A percentile compares a stretch with the other conserved stretches of the same genome.
Conservation (phyloP, 2,888 invertebrate species). For the Drosophila nigricruria region DNA sequence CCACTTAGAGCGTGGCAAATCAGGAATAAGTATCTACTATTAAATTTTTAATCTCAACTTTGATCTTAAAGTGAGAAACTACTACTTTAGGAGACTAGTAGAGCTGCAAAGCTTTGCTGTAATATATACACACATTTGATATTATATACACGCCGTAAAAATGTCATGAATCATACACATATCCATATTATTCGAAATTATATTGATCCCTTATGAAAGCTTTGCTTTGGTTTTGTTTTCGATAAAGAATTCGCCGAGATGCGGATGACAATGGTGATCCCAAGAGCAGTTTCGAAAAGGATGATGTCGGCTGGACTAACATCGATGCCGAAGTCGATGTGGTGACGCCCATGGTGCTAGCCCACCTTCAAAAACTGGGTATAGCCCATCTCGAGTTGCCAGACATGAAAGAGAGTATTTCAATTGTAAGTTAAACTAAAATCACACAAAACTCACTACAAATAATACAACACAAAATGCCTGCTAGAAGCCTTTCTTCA, state of each 20-base stretch:
- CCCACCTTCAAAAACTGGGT: slow-evolving; percentile 78
- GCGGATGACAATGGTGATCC: slow-evolving; percentile 5
- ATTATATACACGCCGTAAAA: not conserved
- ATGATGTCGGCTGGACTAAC: slow-evolving; percentile 82
- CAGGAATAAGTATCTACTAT: not conserved
- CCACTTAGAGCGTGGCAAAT: not conserved
- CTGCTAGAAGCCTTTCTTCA: slow-evolving; percentile 81
- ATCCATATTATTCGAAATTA: not conserved
- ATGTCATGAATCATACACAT: not conserved
- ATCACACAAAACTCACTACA: too few species aligned
- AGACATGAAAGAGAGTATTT: slow-evolving; percentile 82
- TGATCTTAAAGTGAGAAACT: not conserved
- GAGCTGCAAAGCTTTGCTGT: not conserved
- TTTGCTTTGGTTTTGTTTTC: slow-evolving; percentile 3
- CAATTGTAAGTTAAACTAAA: slow-evolving; percentile 73
- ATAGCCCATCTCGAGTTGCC: slow-evolving; percentile 82
- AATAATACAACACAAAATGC: not conserved
- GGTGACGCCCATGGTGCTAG: slow-evolving; percentile 83
- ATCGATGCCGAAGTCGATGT: slow-evolving; percentile 84
- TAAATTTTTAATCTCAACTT: not conserved
- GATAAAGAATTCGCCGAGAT: slow-evolving; percentile 29
- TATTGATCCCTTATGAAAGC: not conserved
- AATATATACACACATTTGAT: not conserved
- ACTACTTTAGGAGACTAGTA: not conserved
- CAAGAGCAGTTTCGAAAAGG: slow-evolving; percentile 50